Evolutionary conservation across 2,888 invertebrate species (phyloP).

Genomic region (Cylloceria caligata): DNA sequence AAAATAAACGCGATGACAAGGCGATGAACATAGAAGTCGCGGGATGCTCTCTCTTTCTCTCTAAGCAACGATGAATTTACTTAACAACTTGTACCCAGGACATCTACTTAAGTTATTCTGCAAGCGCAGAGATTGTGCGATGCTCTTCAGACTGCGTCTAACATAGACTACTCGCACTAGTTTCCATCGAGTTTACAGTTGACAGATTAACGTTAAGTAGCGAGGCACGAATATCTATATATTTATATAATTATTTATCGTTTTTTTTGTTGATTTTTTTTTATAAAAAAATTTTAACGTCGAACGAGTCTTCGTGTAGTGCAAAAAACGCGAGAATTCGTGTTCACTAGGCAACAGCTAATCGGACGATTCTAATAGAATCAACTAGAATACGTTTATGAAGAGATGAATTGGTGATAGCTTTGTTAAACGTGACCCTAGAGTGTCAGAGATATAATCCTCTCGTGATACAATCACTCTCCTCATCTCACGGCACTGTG

Average conservation of each 20-base stretch:
- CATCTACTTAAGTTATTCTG: conserved; percentile 51
- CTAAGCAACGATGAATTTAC: conserved; percentile 33
- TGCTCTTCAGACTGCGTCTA: conserved; percentile 63
- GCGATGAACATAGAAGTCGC: conserved; percentile 3
- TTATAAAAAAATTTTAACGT: conserved; percentile 56
- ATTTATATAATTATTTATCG: neutral
- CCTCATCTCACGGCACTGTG: too few relatives aligned
- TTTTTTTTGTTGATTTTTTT: too few relatives aligned
- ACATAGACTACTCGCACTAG: conserved; percentile 61
- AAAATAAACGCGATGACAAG: conserved; percentile 9
- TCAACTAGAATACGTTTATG: conserved; percentile 8
- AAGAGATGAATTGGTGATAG: conserved; percentile 17
- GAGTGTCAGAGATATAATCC: conserved; percentile 1
- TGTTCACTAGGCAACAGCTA: conserved; percentile 28
- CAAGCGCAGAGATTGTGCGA: conserved; percentile 69
- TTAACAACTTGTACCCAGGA: conserved; percentile 45
- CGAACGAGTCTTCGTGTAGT: conserved; percentile 45
- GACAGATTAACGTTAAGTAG: conserved; percentile 55
- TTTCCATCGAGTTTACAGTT: conserved; percentile 54
- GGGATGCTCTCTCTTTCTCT: conserved; percentile 11
- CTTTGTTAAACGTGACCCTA: conserved; percentile 27
- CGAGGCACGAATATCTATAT: conserved; percentile 55
- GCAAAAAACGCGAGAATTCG: conserved; percentile 61
- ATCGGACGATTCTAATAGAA: conserved; percentile 27
- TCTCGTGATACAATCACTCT: too few relatives aligned